Percentiles rank a stretch among this genome's conserved stretches.
Evolutionary conservation across 1,140 invertebrate species (phyloP).

Genomic region (Bombus consobrinus): DNA sequence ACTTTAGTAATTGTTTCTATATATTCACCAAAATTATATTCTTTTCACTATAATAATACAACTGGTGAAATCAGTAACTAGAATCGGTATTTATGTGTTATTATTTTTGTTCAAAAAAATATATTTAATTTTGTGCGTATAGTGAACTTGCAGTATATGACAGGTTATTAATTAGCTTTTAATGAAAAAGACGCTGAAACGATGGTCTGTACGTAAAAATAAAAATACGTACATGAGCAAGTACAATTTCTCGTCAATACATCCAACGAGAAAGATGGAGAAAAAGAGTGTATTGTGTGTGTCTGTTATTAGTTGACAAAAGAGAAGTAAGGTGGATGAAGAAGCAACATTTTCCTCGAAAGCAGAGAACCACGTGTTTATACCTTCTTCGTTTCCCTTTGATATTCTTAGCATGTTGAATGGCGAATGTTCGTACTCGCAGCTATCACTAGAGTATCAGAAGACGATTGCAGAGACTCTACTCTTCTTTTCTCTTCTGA

Average conservation of each 20-base stretch:
- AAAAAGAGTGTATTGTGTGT: neutral
- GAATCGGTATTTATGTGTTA: neutral
- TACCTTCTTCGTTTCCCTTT: constrained; percentile 20
- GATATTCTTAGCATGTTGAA: neutral
- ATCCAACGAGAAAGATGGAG: neutral
- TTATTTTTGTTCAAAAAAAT: neutral
- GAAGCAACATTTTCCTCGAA: constrained; percentile 12
- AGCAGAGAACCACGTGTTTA: neutral
- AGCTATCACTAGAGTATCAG: constrained; percentile 58
- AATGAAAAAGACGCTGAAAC: too few relatives aligned
- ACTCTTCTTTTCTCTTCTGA: constrained; percentile 31
- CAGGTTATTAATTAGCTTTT: neutral
- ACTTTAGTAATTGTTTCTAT: too few relatives aligned
- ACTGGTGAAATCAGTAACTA: neutral
- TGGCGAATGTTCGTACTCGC: constrained; percentile 27
- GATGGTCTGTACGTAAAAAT: neutral
- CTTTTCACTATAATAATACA: neutral
- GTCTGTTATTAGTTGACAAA: neutral
- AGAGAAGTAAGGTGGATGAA: neutral
- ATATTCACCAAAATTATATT: too few relatives aligned
- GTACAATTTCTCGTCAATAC: neutral
- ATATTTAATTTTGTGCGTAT: neutral
- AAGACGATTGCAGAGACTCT: neutral
- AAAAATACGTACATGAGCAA: neutral
- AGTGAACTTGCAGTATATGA: neutral